Evolutionary conservation across 2,113 vertebrate species (phyloP).

Genomic region (Charadrius vociferus): DNA sequence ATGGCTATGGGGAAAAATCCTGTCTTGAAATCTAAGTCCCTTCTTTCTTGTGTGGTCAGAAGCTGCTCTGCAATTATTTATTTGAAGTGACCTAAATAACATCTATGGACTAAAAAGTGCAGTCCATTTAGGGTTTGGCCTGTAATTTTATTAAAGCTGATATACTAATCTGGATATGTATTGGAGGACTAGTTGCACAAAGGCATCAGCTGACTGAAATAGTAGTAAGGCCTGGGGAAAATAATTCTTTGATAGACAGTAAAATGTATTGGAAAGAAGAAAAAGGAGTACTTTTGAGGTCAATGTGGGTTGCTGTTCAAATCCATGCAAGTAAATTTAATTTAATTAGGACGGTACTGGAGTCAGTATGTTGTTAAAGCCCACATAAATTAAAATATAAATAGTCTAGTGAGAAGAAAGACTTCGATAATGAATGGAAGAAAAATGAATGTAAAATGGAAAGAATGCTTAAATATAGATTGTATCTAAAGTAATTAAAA

Average conservation of each 20-base stretch:
- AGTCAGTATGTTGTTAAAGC: conserved; percentile 4
- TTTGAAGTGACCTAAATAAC: conserved; percentile 29
- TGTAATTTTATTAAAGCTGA: neutral
- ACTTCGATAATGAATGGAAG: neutral
- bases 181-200: neutral
- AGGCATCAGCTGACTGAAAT: neutral
- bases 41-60: neutral
- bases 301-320: neutral
- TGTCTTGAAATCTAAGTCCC: neutral
- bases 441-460: conserved; percentile 17
- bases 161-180: neutral
- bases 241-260: neutral
- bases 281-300: neutral
- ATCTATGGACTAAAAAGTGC: neutral
- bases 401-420: neutral
- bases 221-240: neutral
- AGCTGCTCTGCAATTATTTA: neutral
- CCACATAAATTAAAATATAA: neutral
- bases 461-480: conserved; percentile 12
- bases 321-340: conserved; percentile 14
- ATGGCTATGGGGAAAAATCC: neutral
- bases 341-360: conserved; percentile 21
- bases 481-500: conserved; percentile 41
- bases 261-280: neutral
- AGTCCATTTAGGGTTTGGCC: neutral